phyloP scores from a whole-genome alignment of 2,113 vertebrate species.

The Neolamprologus modestus region DNA sequence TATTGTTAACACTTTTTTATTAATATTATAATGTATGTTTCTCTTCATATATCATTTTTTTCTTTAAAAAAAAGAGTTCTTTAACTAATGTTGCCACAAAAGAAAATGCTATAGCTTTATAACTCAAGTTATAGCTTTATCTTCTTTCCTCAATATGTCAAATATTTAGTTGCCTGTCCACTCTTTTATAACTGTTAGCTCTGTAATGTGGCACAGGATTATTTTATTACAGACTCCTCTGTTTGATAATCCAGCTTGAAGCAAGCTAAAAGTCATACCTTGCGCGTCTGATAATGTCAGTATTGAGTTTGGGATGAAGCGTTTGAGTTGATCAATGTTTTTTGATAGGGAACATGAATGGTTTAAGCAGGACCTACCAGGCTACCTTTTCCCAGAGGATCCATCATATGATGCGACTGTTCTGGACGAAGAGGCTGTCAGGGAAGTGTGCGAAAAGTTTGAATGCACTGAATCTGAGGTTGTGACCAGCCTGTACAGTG shows the following conservation, averaged over 20 bases:
- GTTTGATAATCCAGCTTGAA: background rate
- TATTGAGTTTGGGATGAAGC: background rate
- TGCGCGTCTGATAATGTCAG: background rate
- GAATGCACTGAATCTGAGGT: constrained; percentile 92
- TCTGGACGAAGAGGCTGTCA: constrained; percentile 90
- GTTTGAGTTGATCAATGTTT: background rate
- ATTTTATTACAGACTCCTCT: background rate
- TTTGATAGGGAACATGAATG: constrained; percentile 88
- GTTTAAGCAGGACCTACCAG: constrained; percentile 96
- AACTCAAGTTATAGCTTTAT: background rate
- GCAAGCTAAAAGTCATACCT: background rate
- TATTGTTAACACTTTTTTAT: background rate
- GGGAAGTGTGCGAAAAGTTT: constrained; percentile 96
- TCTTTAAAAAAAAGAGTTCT: background rate
- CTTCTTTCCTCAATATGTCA: background rate
- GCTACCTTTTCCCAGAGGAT: constrained; percentile 95
- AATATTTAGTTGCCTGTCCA: background rate
- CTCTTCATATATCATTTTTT: background rate
- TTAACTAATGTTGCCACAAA: background rate
- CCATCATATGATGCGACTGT: constrained; percentile 89
- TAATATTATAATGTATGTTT: background rate
- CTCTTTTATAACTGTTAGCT: background rate
- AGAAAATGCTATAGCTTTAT: background rate
- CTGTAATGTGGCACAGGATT: background rate
- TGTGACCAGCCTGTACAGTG: constrained; percentile 89